phyloP scores from a whole-genome alignment of 2,797 vertebrate genomes.

The Cynopterus sphinx region DNA sequence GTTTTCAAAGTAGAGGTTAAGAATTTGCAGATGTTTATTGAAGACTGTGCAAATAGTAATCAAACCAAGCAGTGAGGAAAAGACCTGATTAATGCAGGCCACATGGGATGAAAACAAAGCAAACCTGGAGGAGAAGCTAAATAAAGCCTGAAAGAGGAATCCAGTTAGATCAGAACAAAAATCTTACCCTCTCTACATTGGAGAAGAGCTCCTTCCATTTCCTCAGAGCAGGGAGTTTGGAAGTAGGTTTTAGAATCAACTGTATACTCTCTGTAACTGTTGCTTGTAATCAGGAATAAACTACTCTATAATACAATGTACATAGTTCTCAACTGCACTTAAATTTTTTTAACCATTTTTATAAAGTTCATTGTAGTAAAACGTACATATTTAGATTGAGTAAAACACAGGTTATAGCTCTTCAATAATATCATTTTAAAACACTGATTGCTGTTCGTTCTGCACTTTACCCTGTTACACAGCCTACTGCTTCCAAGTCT shows the following conservation, averaged over 20 bases:
- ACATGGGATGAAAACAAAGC: not conserved
- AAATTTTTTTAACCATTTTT: not conserved
- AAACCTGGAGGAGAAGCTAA: not conserved
- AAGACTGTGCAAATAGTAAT: not conserved
- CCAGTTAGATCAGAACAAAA: not conserved
- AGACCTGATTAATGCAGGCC: not conserved
- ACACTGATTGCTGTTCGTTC: not conserved
- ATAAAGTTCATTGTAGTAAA: not conserved
- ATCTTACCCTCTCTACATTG: not conserved
- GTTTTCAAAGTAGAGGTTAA: conserved; percentile 12
- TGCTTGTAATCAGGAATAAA: not conserved
- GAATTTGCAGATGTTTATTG: not conserved
- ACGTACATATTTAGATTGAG: not conserved
- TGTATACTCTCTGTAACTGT: not conserved
- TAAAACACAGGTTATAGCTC: not conserved
- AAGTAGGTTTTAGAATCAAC: not conserved
- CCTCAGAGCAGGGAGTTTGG: not conserved
- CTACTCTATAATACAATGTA: not conserved
- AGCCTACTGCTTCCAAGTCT: not conserved
- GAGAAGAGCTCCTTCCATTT: not conserved
- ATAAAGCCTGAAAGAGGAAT: not conserved
- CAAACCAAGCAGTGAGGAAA: not conserved
- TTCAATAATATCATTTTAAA: not conserved
- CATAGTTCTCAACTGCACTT: not conserved
- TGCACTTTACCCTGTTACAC: not conserved